Conservation (phyloP, 1,140 invertebrate genomes). For the Gryllus bimaculatus region DNA sequence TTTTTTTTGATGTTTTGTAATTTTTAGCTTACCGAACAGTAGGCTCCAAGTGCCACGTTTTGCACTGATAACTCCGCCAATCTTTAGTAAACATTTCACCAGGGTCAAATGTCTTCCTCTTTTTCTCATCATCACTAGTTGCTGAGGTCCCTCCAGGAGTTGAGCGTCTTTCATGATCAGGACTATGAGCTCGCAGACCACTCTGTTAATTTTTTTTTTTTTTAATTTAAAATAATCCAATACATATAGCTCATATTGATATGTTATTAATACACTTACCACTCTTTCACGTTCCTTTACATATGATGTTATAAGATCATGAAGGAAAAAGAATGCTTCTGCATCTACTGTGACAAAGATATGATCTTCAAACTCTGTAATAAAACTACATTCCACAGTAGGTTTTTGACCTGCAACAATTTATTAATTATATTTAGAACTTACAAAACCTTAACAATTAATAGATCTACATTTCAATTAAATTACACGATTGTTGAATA, state of each 20-base stretch:
- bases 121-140: constrained; percentile 36
- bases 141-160: constrained; percentile 26
- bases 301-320: constrained; percentile 93
- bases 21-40: constrained; percentile 66
- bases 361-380: constrained; percentile 96
- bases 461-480: neutral
- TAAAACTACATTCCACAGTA: constrained; percentile 89
- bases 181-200: constrained; percentile 35
- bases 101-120: constrained; percentile 41
- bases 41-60: constrained; percentile 96
- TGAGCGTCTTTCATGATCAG: constrained; percentile 34
- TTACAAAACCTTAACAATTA: neutral
- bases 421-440: constrained; percentile 19
- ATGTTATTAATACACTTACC: constrained; percentile 41
- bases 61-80: constrained; percentile 86
- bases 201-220: neutral
- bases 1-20: no score
- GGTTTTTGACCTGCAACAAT: constrained; percentile 64
- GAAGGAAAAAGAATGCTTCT: constrained; percentile 94
- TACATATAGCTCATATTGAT: neutral
- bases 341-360: constrained; percentile 97
- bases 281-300: constrained; percentile 83
- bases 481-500: neutral
- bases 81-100: constrained; percentile 66
- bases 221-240: neutral